These are phyloP conservation scores for Dynastes hyllus DNA, from an alignment of 2,888 invertebrate genomes.

Conservation along the genomic window DNA sequence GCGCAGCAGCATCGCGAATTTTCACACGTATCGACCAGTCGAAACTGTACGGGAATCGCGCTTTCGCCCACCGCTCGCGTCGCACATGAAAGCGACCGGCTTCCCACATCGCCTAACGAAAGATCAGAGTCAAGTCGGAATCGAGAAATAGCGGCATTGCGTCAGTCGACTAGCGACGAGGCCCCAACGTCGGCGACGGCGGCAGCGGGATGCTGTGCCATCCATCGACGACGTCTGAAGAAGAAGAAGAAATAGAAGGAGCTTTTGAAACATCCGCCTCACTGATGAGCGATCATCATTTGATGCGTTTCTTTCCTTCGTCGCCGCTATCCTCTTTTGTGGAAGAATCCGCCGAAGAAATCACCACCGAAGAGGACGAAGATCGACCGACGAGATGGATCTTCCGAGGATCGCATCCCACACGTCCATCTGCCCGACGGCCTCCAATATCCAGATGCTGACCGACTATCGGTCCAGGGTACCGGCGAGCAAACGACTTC, in stretches of 20 bases:
- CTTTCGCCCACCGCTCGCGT: background rate
- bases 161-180: constrained; percentile 60
- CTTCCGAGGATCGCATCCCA: constrained; percentile 67
- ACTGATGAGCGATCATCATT: constrained; percentile 7
- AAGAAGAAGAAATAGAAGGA: constrained; percentile 14
- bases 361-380: constrained; percentile 15
- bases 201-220: constrained; percentile 64
- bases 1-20: constrained; percentile 43
- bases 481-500: constrained; percentile 65
- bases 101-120: background rate
- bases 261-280: background rate
- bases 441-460: constrained; percentile 58
- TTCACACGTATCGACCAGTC: constrained; percentile 40
- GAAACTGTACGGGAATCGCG: background rate
- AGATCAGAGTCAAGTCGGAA: background rate
- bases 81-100: background rate
- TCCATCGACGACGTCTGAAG: constrained; percentile 51
- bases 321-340: constrained; percentile 40
- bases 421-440: constrained; percentile 67
- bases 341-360: constrained; percentile 25
- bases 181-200: constrained; percentile 51
- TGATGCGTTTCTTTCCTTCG: constrained; percentile 54
- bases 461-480: constrained; percentile 61
- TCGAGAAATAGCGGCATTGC: constrained; percentile 53
- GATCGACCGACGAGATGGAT: constrained; percentile 63